Evolutionary conservation across 2,113 vertebrate genomes (phyloP).

Genomic region (Rattus norvegicus): GRCr8 NC_086020.1:32227501-32228000

Average conservation of each 20-base stretch:
- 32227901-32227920: not conserved
- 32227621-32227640: not conserved
- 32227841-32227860: not conserved
- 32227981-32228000: constrained; percentile 11
- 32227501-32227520: not conserved
- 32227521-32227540: not conserved
- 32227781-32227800: constrained; percentile 27
- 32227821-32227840: not conserved
- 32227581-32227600: not conserved
- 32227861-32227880: not conserved
- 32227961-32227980: constrained; percentile 37
- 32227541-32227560: not conserved
- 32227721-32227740: not conserved
- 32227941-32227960: not conserved
- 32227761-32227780: not conserved
- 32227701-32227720: not conserved
- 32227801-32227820: not conserved
- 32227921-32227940: not conserved
- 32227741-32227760: constrained; percentile 9
- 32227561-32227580: not conserved
- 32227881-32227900: not conserved
- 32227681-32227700: not conserved
- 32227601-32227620: not conserved
- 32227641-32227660: not conserved
- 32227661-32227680: not conserved